These are phyloP conservation scores for Heliconius hermathena DNA, from an alignment of 1,140 invertebrate genomes.

Conservation along the genomic window DNA sequence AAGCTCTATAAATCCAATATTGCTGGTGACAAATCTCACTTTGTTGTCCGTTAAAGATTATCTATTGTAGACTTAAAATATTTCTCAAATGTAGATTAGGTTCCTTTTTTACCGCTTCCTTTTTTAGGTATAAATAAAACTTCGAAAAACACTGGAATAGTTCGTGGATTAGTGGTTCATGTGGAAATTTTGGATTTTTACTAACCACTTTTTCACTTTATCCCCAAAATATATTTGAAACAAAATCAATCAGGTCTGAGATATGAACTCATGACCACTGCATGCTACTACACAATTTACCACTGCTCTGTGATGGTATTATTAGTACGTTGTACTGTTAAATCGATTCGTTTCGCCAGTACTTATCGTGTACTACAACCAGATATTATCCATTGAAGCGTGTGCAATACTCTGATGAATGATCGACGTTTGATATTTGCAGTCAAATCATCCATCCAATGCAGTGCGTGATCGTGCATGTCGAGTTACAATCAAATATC, in stretches of 20 bases:
- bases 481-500: background rate
- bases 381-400: conserved; percentile 6
- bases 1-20: conserved; percentile 44
- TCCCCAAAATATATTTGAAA: no score
- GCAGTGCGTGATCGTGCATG: conserved; percentile 9
- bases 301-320: no score
- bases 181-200: no score
- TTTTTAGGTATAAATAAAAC: background rate
- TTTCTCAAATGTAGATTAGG: background rate
- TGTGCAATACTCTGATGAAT: background rate
- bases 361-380: conserved; percentile 7
- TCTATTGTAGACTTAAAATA: background rate
- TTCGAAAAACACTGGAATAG: no score
- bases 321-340: background rate
- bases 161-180: no score
- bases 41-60: conserved; percentile 19
- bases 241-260: no score
- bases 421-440: conserved; percentile 11
- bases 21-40: conserved; percentile 43
- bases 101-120: background rate
- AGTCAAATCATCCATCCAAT: conserved; percentile 8
- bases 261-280: background rate
- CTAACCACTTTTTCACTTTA: no score
- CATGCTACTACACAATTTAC: background rate
- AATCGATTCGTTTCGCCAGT: background rate